These are phyloP conservation scores for Pagrus major DNA, from an alignment of 2,113 vertebrate genomes.

Conservation along the genomic window DNA sequence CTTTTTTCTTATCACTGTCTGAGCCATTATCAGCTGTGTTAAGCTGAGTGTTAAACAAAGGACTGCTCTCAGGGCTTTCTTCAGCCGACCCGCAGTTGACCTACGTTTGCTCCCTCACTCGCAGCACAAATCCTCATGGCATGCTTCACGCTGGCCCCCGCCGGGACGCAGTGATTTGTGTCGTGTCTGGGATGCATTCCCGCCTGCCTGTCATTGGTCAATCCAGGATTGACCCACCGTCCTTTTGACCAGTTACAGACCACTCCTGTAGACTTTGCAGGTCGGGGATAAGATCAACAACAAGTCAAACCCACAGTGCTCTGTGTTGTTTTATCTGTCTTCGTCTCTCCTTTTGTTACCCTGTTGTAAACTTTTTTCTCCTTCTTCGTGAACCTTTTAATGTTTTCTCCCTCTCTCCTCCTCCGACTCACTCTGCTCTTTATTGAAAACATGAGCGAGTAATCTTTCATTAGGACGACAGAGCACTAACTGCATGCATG, in stretches of 20 bases:
- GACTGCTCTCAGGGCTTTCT: conserved; percentile 24
- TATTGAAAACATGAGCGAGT: conserved; percentile 74
- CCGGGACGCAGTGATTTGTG: conserved; percentile 50
- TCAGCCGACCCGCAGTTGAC: conserved; percentile 61
- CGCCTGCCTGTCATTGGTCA: conserved; percentile 53
- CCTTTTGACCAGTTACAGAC: conserved; percentile 30
- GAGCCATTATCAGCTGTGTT: conserved; percentile 1
- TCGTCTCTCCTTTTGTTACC: conserved; percentile 9
- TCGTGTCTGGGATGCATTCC: conserved; percentile 39
- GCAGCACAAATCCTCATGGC: conserved; percentile 49
- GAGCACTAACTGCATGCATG: conserved; percentile 51
- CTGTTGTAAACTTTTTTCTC: neutral
- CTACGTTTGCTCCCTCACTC: conserved; percentile 30
- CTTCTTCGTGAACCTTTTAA: conserved; percentile 20
- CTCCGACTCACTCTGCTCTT: conserved; percentile 33
- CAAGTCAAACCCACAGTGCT: neutral
- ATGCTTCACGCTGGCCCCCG: conserved; percentile 38
- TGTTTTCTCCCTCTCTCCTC: conserved; percentile 27
- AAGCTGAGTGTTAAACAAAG: conserved; percentile 26
- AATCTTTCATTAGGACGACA: conserved; percentile 68
- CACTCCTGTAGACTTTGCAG: neutral
- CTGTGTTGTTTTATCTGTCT: conserved; percentile 32
- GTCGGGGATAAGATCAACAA: conserved; percentile 9
- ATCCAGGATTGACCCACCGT: conserved; percentile 42
- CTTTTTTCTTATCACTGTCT: conserved; percentile 10